Conservation (phyloP, 2,113 vertebrate genomes). For the Coryphaenoides rupestris region DNA sequence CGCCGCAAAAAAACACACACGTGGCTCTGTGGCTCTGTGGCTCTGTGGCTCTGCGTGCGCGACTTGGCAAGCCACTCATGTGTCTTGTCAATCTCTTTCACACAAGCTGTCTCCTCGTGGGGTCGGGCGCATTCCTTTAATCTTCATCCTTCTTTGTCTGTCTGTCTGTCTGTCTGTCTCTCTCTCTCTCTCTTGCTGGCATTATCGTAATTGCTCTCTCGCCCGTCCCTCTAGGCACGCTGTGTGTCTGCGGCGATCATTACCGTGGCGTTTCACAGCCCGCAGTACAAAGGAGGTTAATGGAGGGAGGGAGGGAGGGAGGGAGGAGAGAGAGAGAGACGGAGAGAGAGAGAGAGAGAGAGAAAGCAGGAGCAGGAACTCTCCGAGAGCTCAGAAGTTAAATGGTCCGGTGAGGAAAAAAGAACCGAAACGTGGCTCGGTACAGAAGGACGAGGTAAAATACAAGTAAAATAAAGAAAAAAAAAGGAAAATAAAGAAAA, state of each 20-base stretch:
- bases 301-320: background rate
- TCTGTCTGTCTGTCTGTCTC: background rate
- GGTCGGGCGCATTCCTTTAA: background rate
- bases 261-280: background rate
- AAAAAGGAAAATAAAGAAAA: constrained; percentile 7
- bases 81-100: too few species aligned
- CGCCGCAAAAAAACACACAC: background rate
- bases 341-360: background rate
- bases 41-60: background rate
- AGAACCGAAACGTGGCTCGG: too few species aligned
- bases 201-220: constrained; percentile 26
- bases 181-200: constrained; percentile 14
- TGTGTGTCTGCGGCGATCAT: background rate
- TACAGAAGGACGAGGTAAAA: too few species aligned
- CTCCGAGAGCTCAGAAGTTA: background rate
- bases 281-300: background rate
- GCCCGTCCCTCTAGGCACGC: constrained; percentile 25
- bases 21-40: background rate
- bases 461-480: constrained; percentile 2
- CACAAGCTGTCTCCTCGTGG: background rate
- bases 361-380: background rate
- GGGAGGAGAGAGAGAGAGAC: background rate
- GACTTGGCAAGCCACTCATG: too few species aligned
- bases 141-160: background rate
- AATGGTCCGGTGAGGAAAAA: too few species aligned